Evolutionary conservation across 2,113 vertebrate genomes (phyloP).

Genomic region (Protobothrops mucrosquamatus): DNA sequence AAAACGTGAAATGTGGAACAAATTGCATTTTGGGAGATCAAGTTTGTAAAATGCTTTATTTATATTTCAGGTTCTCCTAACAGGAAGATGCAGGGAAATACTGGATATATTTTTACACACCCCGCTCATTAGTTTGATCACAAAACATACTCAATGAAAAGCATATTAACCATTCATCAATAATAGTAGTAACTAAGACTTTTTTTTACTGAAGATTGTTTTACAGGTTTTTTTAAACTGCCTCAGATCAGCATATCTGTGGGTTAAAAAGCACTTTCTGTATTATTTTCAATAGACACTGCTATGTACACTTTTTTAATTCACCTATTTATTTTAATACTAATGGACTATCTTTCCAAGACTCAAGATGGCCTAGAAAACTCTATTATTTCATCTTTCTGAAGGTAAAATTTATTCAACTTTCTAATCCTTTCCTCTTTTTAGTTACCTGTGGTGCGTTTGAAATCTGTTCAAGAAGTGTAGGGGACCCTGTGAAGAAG

Average conservation of each 20-base stretch:
- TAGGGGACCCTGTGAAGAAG: not conserved
- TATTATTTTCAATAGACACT: not conserved
- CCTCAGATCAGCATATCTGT: not conserved
- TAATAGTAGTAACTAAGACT: not conserved
- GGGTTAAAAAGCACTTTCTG: not conserved
- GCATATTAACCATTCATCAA: not conserved
- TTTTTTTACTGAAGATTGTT: not conserved
- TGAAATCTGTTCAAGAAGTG: not conserved
- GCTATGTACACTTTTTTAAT: not conserved
- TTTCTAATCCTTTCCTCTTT: not conserved
- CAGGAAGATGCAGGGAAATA: not conserved
- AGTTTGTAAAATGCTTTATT: slow-evolving; percentile 9
- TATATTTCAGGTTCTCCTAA: slow-evolving; percentile 3
- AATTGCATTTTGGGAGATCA: slow-evolving; percentile 20
- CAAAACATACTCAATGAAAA: not conserved
- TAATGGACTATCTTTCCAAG: not conserved
- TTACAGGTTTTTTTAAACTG: not conserved
- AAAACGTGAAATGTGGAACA: slow-evolving; percentile 21
- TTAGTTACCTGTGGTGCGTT: not conserved
- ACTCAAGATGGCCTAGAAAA: not conserved
- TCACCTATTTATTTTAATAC: not conserved
- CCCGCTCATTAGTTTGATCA: not conserved
- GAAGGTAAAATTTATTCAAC: not conserved
- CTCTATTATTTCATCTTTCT: not conserved
- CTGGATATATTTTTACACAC: not conserved